A percentile compares a stretch with the other conserved stretches of the same genome.
Conservation (phyloP, 2,113 vertebrate genomes). For the Puntigrus tetrazona region DNA sequence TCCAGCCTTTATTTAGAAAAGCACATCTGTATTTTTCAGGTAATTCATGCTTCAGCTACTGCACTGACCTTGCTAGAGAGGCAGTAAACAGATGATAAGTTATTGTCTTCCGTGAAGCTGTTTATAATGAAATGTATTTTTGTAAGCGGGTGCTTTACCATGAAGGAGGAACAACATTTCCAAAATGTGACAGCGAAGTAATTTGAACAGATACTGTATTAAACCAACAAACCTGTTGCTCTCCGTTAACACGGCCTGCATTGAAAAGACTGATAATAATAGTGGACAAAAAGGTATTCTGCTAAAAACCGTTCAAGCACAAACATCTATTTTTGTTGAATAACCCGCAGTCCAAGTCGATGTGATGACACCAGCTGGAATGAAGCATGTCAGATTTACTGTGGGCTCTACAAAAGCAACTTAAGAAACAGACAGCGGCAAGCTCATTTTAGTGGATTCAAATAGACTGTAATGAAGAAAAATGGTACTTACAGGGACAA, state of each 20-base stretch:
- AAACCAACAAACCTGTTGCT: not conserved
- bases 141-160: not conserved
- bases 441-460: constrained; percentile 63
- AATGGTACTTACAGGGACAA: constrained; percentile 62
- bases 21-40: not conserved
- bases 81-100: constrained; percentile 3
- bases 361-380: not conserved
- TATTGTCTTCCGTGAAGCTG: constrained; percentile 17
- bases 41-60: not conserved
- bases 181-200: not conserved
- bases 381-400: constrained; percentile 1
- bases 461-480: constrained; percentile 69
- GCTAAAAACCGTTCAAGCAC: not conserved
- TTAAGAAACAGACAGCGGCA: constrained; percentile 63
- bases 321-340: not conserved
- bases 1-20: not conserved
- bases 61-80: not conserved
- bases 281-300: not conserved
- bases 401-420: not conserved
- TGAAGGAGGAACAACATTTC: not conserved
- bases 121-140: not conserved
- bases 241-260: not conserved
- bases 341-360: not conserved
- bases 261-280: not conserved
- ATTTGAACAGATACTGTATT: constrained; percentile 16